Evolutionary conservation across 2,797 vertebrate species (phyloP).

Genomic region (Phalloptychus januarius): DNA sequence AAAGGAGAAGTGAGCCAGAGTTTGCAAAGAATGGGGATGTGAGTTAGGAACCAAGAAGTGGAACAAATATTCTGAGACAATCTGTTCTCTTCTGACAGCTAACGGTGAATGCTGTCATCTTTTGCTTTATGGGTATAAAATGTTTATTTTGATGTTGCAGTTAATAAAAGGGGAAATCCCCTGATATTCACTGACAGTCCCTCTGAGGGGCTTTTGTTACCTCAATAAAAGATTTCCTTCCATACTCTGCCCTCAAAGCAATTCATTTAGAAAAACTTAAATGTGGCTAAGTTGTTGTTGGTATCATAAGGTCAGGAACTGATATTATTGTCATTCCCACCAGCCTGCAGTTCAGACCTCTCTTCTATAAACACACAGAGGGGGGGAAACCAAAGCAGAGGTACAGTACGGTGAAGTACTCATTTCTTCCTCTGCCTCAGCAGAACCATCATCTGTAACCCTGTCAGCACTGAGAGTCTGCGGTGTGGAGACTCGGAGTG

Average conservation of each 20-base stretch:
- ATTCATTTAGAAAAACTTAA: background rate
- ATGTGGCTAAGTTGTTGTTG: background rate
- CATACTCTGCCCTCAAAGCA: background rate
- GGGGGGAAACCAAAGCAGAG: constrained; percentile 17
- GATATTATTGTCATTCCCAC: constrained; percentile 10
- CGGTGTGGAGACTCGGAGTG: background rate
- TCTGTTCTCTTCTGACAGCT: background rate
- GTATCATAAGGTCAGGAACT: background rate
- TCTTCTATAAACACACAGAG: background rate
- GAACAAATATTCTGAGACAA: constrained; percentile 14
- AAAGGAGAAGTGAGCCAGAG: constrained; percentile 46
- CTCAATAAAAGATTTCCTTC: background rate
- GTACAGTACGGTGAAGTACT: constrained; percentile 14
- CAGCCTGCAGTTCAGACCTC: background rate
- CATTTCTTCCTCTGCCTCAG: constrained; percentile 4
- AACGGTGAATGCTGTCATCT: background rate
- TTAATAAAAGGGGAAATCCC: background rate
- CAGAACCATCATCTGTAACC: background rate
- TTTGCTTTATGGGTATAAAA: background rate
- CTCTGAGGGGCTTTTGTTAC: background rate
- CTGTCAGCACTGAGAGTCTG: background rate
- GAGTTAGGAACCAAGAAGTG: constrained; percentile 56
- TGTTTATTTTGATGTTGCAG: background rate
- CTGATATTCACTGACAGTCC: background rate
- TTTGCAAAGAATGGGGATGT: constrained; percentile 56